Evolutionary conservation across 2,888 invertebrate species (phyloP).

Genomic region (Calameuta pallipes): DNA sequence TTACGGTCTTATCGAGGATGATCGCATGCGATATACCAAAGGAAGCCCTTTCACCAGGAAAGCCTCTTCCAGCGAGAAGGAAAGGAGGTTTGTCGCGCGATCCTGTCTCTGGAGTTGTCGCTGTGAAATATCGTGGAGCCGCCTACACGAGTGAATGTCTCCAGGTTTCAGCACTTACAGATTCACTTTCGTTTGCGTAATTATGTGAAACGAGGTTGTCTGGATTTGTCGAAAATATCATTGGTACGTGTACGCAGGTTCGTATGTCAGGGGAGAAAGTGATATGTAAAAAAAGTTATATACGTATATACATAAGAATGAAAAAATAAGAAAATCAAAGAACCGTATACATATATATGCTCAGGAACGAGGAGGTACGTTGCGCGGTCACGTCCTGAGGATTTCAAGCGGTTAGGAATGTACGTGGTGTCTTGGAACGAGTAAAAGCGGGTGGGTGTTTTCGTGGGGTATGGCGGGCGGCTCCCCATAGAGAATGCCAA

Average conservation of each 20-base stretch:
- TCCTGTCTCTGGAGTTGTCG: neutral
- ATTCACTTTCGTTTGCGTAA: constrained; percentile 6
- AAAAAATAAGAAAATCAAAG: too few relatives aligned
- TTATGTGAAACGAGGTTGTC: constrained; percentile 1
- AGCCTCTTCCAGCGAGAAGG: neutral
- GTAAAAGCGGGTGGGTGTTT: neutral
- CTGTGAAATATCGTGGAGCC: neutral
- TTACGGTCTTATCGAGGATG: neutral
- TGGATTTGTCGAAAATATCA: neutral
- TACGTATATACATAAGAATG: neutral
- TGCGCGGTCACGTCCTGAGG: neutral
- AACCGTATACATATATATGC: neutral
- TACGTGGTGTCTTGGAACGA: neutral
- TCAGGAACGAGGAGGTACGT: neutral
- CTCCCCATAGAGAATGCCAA: neutral
- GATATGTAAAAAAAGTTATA: neutral
- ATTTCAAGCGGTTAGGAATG: neutral
- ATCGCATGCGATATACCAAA: neutral
- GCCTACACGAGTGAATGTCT: constrained; percentile 6
- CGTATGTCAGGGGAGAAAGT: neutral
- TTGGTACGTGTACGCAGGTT: neutral
- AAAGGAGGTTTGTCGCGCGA: neutral
- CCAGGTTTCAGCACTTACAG: neutral
- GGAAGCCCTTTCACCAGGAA: neutral
- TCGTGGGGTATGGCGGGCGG: neutral